A percentile compares a stretch with the other conserved stretches of the same genome.
Conservation (phyloP, 2,113 vertebrate species). For the Balaeniceps rex region DNA sequence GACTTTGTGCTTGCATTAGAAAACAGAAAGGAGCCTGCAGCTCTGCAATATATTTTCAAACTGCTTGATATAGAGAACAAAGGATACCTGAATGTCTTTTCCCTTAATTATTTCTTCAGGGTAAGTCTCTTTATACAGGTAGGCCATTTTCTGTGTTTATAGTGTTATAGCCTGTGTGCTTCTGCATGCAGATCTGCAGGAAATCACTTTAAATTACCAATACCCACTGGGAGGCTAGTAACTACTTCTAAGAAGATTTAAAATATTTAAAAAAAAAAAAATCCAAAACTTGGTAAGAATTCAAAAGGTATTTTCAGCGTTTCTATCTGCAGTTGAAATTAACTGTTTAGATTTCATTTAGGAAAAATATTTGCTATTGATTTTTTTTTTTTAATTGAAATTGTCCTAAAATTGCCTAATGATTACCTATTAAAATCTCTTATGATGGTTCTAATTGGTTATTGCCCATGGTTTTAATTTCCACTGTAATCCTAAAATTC, state of each 20-base stretch:
- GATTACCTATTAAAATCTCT: background rate
- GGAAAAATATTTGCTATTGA: background rate
- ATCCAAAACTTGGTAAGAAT: conserved; percentile 2
- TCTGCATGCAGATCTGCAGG: conserved; percentile 46
- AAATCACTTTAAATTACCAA: conserved; percentile 35
- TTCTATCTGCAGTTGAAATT: background rate
- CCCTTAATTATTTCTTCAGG: conserved; percentile 98
- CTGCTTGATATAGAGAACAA: conserved; percentile 97
- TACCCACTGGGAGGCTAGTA: conserved; percentile 12
- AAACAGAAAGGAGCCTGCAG: conserved; percentile 97
- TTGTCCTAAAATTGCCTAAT: background rate
- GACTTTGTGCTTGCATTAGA: conserved; percentile 98
- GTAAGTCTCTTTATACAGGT: conserved; percentile 76
- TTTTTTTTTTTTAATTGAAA: background rate
- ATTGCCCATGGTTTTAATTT: background rate
- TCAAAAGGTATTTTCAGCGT: conserved; percentile 28
- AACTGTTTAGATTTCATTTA: background rate
- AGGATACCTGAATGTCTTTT: conserved; percentile 94
- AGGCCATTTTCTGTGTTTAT: conserved; percentile 48
- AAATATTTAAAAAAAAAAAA: background rate
- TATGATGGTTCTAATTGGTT: background rate
- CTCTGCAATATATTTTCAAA: conserved; percentile 96
- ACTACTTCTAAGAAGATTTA: conserved; percentile 38
- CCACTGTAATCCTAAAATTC: background rate
- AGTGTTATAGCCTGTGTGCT: conserved; percentile 33